A percentile compares a stretch with the other conserved stretches of the same genome.
These are phyloP conservation scores for Antennarius striatus DNA, from an alignment of 2,113 vertebrate species.

Conservation along the genomic window DNA sequence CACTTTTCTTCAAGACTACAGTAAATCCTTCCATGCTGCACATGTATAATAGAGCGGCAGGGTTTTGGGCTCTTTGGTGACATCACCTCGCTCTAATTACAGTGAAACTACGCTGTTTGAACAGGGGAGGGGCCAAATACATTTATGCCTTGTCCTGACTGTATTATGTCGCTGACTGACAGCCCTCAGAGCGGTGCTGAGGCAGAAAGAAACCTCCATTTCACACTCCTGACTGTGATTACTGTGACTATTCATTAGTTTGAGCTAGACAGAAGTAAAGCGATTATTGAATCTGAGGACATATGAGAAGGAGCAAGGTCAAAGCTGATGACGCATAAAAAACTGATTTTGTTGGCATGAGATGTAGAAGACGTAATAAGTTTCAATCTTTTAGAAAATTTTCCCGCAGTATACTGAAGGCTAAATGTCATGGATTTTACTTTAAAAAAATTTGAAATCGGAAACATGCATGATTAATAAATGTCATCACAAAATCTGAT, in stretches of 20 bases:
- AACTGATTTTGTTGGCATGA: conserved; percentile 5
- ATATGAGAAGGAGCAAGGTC: conserved; percentile 40
- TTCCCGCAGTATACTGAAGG: background rate
- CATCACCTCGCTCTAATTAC: conserved; percentile 79
- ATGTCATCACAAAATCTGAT: conserved; percentile 1
- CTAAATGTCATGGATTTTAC: background rate
- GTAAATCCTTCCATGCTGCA: conserved; percentile 70
- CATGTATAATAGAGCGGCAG: conserved; percentile 60
- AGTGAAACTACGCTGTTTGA: conserved; percentile 68
- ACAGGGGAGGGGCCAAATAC: conserved; percentile 62
- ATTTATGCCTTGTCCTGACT: conserved; percentile 60
- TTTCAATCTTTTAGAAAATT: conserved; percentile 1
- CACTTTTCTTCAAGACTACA: conserved; percentile 70
- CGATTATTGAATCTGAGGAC: conserved; percentile 30
- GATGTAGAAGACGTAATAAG: conserved; percentile 15
- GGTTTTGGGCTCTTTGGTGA: conserved; percentile 70
- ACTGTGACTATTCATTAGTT: conserved; percentile 49
- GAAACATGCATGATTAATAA: background rate
- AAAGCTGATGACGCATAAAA: conserved; percentile 22
- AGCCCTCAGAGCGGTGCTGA: conserved; percentile 49
- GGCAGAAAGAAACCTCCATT: conserved; percentile 57
- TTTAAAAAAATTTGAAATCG: background rate
- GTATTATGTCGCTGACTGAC: conserved; percentile 65
- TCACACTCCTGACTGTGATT: conserved; percentile 50
- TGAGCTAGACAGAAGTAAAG: conserved; percentile 30